These are phyloP conservation scores for Cerastoderma edule DNA, from an alignment of 2,888 invertebrate species.

Conservation along the genomic window DNA sequence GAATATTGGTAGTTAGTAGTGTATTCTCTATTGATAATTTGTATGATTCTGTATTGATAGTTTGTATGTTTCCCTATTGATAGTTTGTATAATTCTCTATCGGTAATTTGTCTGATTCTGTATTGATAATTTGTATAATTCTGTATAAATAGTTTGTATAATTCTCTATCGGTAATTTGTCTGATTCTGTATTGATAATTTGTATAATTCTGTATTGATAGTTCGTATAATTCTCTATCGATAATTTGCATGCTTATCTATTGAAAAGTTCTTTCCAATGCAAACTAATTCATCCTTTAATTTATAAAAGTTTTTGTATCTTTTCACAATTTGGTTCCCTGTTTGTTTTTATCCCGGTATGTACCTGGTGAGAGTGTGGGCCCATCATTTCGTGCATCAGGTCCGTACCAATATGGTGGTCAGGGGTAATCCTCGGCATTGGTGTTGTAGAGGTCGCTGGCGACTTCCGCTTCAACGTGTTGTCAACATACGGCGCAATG, in stretches of 20 bases:
- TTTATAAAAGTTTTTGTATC: background rate
- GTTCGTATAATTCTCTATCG: background rate
- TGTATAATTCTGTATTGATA: background rate
- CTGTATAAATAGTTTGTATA: too few relatives aligned
- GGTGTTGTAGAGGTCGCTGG: background rate
- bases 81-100: background rate
- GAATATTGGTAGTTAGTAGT: too few relatives aligned
- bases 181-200: too few relatives aligned
- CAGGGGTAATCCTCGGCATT: background rate
- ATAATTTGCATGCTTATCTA: background rate
- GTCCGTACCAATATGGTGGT: background rate
- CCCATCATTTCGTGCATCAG: constrained; percentile 3
- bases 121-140: too few relatives aligned
- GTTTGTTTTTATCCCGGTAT: too few relatives aligned
- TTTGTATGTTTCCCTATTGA: background rate
- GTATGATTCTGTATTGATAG: background rate
- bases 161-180: too few relatives aligned
- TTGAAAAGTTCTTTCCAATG: background rate
- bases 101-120: background rate
- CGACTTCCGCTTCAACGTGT: background rate
- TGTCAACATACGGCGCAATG: background rate
- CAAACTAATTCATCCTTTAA: background rate
- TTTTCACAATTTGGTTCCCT: background rate
- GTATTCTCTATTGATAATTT: too few relatives aligned
- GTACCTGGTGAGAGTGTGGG: background rate